phyloP scores from a whole-genome alignment of 2,888 invertebrate species.

The Chouioia cunea region DNA sequence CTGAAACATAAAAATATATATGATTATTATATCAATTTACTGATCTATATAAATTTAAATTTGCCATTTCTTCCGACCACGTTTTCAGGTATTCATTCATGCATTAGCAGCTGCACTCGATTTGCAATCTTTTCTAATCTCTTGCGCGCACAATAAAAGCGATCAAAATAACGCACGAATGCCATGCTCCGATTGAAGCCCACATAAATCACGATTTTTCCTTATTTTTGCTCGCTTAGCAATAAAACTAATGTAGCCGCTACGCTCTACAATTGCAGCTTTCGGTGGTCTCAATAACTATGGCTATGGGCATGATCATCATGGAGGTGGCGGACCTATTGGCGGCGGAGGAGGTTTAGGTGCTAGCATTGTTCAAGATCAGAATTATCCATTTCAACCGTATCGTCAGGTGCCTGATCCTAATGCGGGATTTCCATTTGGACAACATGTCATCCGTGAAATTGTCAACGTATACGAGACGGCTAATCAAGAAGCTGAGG shows the following conservation, averaged over 20 bases:
- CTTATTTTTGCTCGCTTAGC: neutral
- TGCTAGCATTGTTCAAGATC: conserved; percentile 20
- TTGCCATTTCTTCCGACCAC: too few relatives aligned
- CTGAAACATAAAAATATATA: too few relatives aligned
- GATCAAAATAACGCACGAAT: neutral
- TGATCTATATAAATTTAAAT: too few relatives aligned
- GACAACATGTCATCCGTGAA: conserved; percentile 61
- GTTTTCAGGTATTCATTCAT: conserved; percentile 17
- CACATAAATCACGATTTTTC: conserved; percentile 29
- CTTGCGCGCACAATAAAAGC: conserved; percentile 9
- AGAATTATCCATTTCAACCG: conserved; percentile 49
- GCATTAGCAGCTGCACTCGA: conserved; percentile 7
- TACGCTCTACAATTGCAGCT: conserved; percentile 33
- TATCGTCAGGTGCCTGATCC: conserved; percentile 48
- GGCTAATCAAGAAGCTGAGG: conserved; percentile 49
- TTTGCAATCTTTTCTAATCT: conserved; percentile 2
- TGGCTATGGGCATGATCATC: conserved; percentile 41
- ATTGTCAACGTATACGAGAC: conserved; percentile 63
- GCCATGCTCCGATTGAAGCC: conserved; percentile 34
- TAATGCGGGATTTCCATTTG: conserved; percentile 25
- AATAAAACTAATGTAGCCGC: neutral
- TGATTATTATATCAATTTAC: too few relatives aligned
- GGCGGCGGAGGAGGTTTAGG: conserved; percentile 3
- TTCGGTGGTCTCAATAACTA: conserved; percentile 42
- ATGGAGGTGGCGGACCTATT: neutral